Evolutionary conservation across 2,113 vertebrate species (phyloP).

Genomic region (Varanus salvator): DNA sequence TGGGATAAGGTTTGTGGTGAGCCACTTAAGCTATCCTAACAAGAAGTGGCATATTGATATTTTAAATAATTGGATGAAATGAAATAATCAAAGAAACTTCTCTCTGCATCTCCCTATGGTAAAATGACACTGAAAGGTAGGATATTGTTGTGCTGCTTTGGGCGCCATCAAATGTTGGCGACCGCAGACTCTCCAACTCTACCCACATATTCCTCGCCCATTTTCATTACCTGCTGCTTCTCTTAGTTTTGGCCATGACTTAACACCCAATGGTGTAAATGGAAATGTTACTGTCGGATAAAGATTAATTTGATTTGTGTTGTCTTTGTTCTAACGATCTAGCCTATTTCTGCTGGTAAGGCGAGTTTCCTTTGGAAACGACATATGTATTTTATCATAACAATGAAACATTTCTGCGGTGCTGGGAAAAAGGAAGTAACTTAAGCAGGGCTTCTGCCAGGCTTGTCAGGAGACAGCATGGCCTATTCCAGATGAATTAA

Average conservation of each 20-base stretch:
- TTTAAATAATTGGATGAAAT: not conserved
- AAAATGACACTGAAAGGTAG: conserved; percentile 71
- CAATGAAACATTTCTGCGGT: conserved; percentile 71
- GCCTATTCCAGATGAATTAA: conserved; percentile 72
- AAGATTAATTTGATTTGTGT: conserved; percentile 89
- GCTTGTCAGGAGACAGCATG: conserved; percentile 67
- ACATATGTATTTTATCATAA: conserved; percentile 85
- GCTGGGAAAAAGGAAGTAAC: conserved; percentile 64
- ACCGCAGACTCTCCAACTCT: conserved; percentile 64
- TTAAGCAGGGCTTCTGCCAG: conserved; percentile 67
- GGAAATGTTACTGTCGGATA: conserved; percentile 87
- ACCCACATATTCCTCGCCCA: conserved; percentile 82
- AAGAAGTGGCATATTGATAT: not conserved
- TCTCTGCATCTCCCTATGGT: conserved; percentile 65
- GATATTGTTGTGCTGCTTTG: conserved; percentile 76
- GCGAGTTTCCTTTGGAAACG: conserved; percentile 79
- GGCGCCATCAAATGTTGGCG: conserved; percentile 80
- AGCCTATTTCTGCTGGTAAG: conserved; percentile 83
- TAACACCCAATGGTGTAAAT: conserved; percentile 85
- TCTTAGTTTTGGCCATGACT: conserved; percentile 87
- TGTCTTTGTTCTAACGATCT: conserved; percentile 87
- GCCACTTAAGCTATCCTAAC: not conserved
- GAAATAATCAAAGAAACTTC: conserved; percentile 64
- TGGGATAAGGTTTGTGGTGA: not conserved
- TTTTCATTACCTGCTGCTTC: conserved; percentile 90